Base-by-base conservation (phyloP, 2,888 invertebrate genomes). In the Leptodirus hochenwartii region DNA sequence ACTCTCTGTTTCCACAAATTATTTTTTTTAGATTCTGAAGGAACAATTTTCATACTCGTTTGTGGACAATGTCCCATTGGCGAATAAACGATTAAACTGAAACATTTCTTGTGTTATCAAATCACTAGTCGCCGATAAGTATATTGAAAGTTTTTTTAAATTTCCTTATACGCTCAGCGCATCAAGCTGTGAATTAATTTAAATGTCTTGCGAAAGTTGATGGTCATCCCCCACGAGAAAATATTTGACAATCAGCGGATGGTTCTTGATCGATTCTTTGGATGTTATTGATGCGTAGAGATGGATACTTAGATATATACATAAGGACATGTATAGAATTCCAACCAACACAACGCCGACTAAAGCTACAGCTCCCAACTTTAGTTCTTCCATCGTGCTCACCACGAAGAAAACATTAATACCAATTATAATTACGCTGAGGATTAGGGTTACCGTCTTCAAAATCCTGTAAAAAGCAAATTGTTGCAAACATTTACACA, bases 391-490 rank as follows among this genome's bases (percentile, higher is more conserved):
- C 1, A 76, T 62, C 40, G 66, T 69, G 29, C 59, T 61, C 8
- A 62, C 51, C n/a, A 81, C 77, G 53, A 82, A 82, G 48, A 67
- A 81, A 39, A 80, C 58, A 51, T 85, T 85, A 41, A 85, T 82
- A 4, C 53, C 56, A 43, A 84, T 74, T 8, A 84, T 75, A 24
- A 72, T 45, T 5, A 68, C 44, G 3, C 78, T 69, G 15, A 82
- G 53, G 3, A 65, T 28, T 15, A 70, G 60, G 1, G 79, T 62
- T 13, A 73, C 52, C 13, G 72, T 53, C 55, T 73, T 76, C 50
- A 70, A 74, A 15, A 57, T 50, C 29, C 79, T 79, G 52, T 16
- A 63, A 64, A 35, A 41, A 37, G 34, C 17, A 22, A 22, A 13
- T 11, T 29, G 10, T 24, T 24, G 17, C 9, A 29, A 16, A 28